Conservation (phyloP, 1,140 invertebrate species). For the Pentalonia nigronervosa region DNA sequence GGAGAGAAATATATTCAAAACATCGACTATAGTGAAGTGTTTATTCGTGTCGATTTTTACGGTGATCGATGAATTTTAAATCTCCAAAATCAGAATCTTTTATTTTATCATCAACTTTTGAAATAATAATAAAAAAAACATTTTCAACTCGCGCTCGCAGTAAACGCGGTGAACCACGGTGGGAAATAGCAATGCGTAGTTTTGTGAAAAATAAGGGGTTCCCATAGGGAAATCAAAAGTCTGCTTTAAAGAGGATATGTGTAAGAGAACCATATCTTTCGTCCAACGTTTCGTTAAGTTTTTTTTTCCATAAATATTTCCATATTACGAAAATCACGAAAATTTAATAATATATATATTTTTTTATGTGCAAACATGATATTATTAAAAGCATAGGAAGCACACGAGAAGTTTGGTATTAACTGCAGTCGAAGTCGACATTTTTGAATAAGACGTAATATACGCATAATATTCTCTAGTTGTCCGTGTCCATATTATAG, state of each 20-base stretch:
- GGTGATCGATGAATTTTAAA: neutral
- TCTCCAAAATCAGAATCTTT: neutral
- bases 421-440: neutral
- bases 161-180: neutral
- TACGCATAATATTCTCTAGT: neutral
- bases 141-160: neutral
- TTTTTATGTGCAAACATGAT: neutral
- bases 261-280: neutral
- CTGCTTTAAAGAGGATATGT: neutral
- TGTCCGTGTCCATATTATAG: neutral
- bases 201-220: constrained; percentile 35
- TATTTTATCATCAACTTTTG: constrained; percentile 2
- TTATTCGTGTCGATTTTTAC: constrained; percentile 1
- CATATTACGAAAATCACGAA: neutral
- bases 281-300: neutral
- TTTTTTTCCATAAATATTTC: neutral
- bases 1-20: neutral
- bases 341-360: neutral
- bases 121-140: neutral
- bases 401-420: neutral
- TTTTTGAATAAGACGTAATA: neutral
- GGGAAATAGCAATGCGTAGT: neutral
- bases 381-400: neutral
- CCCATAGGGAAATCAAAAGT: constrained; percentile 31
- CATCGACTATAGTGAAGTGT: neutral